phyloP scores from a whole-genome alignment of 2,797 vertebrate genomes.

The Anguilla marmorata region DNA sequence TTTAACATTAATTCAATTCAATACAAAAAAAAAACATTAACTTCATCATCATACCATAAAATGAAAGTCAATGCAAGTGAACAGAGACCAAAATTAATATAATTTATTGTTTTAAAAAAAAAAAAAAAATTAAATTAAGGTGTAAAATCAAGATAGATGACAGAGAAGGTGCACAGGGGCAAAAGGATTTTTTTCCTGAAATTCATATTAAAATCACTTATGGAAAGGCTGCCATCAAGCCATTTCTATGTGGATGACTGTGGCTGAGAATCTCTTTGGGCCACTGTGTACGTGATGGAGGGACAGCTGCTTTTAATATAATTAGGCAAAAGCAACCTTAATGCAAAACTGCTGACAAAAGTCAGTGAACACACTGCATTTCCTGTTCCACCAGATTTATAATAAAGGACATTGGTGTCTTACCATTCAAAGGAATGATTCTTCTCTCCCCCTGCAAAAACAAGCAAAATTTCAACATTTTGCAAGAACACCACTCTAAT shows the following conservation, averaged over 20 bases:
- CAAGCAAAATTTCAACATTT: neutral
- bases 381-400: neutral
- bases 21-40: neutral
- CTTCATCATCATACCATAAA: neutral
- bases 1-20: neutral
- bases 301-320: neutral
- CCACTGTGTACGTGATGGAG: neutral
- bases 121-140: too few species aligned
- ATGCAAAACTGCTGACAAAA: neutral
- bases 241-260: neutral
- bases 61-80: neutral
- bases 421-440: conserved; percentile 69
- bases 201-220: neutral
- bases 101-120: too few species aligned
- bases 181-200: neutral
- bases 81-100: too few species aligned
- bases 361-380: neutral
- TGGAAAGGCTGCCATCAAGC: neutral
- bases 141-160: too few species aligned
- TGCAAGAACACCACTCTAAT: neutral
- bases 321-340: neutral
- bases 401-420: conserved; percentile 38
- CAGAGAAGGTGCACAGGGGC: neutral
- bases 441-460: conserved; percentile 67
- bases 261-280: neutral